These are phyloP conservation scores for Drosophila sp. DNA, from an alignment of 1,140 invertebrate genomes.

Conservation along the genomic window DNA sequence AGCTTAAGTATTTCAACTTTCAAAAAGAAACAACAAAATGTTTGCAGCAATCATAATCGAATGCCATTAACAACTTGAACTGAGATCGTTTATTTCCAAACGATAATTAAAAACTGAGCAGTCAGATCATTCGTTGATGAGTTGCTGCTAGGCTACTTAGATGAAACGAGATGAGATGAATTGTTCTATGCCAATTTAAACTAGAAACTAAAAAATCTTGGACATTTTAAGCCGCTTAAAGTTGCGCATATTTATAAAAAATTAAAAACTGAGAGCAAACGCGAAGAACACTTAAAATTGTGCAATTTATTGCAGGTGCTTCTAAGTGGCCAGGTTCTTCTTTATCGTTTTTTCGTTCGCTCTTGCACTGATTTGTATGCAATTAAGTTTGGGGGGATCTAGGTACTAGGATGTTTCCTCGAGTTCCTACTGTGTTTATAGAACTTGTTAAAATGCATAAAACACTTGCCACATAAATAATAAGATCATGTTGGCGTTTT, in stretches of 20 bases:
- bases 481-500: conserved; percentile 36
- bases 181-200: background rate
- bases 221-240: conserved; percentile 27
- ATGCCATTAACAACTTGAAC: conserved; percentile 55
- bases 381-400: conserved; percentile 18
- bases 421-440: conserved; percentile 9
- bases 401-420: conserved; percentile 55
- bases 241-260: conserved; percentile 35
- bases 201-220: conserved; percentile 35
- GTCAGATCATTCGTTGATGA: conserved; percentile 28
- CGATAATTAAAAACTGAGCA: conserved; percentile 52
- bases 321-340: conserved; percentile 18
- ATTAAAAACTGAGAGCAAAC: conserved; percentile 17
- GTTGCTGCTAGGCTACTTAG: conserved; percentile 21
- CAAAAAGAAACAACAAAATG: conserved; percentile 39
- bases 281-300: conserved; percentile 32
- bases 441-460: conserved; percentile 58
- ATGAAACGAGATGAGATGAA: background rate
- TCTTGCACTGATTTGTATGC: conserved; percentile 45
- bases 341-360: background rate
- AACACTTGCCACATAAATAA: conserved; percentile 57
- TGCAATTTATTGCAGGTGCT: conserved; percentile 42
- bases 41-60: conserved; percentile 49
- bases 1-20: conserved; percentile 78
- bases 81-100: conserved; percentile 54